phyloP scores from a whole-genome alignment of 2,888 invertebrate species.

The Cynaeus angustus region DNA sequence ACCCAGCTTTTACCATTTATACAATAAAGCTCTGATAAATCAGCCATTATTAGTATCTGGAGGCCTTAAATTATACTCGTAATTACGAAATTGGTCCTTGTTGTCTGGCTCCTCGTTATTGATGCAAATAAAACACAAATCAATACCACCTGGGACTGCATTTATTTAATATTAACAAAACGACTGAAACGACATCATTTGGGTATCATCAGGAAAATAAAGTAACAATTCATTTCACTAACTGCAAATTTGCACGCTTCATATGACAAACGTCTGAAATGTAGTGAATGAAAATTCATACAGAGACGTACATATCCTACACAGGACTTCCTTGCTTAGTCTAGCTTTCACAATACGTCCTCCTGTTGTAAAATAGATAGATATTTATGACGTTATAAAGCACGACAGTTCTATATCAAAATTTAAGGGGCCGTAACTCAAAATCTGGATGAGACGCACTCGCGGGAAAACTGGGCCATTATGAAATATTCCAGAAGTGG shows the following conservation, averaged over 20 bases:
- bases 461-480: background rate
- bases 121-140: constrained; percentile 31
- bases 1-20: constrained; percentile 1
- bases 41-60: constrained; percentile 37
- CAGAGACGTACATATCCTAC: constrained; percentile 9
- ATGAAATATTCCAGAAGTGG: constrained; percentile 24
- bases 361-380: constrained; percentile 55
- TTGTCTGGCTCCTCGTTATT: constrained; percentile 26
- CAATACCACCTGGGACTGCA: constrained; percentile 13
- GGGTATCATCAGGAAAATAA: background rate
- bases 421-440: constrained; percentile 58
- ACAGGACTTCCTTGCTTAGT: constrained; percentile 6
- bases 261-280: too few species aligned
- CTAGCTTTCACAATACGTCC: constrained; percentile 28
- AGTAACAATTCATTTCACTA: too few species aligned
- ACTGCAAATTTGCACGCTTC: too few species aligned
- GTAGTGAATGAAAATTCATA: constrained; percentile 7
- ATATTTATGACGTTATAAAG: constrained; percentile 59
- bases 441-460: constrained; percentile 47
- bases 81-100: constrained; percentile 32
- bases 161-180: constrained; percentile 30
- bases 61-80: constrained; percentile 36
- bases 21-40: constrained; percentile 26
- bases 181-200: constrained; percentile 14
- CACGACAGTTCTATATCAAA: constrained; percentile 57